A percentile compares a stretch with the other conserved stretches of the same genome.
These are phyloP conservation scores for Elaphurus davidianus DNA, from an alignment of 2,113 vertebrate species.

Conservation along the genomic window DNA sequence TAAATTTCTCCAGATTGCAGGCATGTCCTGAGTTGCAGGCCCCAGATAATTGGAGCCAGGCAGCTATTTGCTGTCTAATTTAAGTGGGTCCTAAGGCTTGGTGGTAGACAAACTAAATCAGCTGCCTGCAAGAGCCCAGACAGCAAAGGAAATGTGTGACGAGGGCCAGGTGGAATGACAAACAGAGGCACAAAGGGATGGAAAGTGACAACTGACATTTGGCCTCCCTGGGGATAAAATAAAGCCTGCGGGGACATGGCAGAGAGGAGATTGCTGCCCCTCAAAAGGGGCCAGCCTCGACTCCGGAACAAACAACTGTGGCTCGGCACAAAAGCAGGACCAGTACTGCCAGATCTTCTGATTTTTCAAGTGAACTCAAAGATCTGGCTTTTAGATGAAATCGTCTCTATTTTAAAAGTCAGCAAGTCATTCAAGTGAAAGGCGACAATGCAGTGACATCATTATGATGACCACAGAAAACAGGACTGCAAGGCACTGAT, in stretches of 20 bases:
- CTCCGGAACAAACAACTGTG: neutral
- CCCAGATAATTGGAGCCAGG: slow-evolving; percentile 46
- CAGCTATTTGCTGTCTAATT: slow-evolving; percentile 55
- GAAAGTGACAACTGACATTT: neutral
- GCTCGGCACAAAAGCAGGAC: neutral
- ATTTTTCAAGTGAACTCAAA: neutral
- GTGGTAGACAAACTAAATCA: slow-evolving; percentile 1
- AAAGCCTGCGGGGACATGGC: neutral
- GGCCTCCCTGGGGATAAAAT: neutral
- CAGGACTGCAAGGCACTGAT: neutral
- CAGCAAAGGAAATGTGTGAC: neutral
- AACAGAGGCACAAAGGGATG: neutral
- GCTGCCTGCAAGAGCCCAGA: neutral
- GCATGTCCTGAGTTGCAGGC: neutral
- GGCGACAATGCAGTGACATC: neutral
- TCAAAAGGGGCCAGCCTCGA: neutral
- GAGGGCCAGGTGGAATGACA: neutral
- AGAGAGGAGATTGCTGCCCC: neutral
- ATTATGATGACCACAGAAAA: neutral
- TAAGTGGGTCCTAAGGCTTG: slow-evolving; percentile 39
- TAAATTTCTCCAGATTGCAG: slow-evolving; percentile 31
- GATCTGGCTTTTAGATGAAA: neutral
- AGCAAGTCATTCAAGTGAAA: neutral
- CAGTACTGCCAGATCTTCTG: neutral
- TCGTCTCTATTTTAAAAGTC: neutral